Evolutionary conservation across 2,888 invertebrate species (phyloP), one percentile per base, ranked within the genome.

Genomic region (Drosophila histrio): DNA sequence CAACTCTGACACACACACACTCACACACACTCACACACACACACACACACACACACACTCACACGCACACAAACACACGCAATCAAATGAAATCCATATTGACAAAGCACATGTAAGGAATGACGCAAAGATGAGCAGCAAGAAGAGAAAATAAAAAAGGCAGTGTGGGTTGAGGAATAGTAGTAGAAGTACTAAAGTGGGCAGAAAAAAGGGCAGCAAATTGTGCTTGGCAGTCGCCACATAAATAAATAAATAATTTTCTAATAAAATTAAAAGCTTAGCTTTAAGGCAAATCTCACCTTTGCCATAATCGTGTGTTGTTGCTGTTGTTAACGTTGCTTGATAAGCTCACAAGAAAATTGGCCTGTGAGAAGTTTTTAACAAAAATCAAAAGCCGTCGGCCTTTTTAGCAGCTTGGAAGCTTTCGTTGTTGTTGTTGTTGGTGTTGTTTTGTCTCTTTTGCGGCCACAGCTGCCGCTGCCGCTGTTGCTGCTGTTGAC

Each of bases 231-330:
- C 56, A 15, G 47, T 41, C 46, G 19, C 43, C 52, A 52, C 34
- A 69, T 64, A 54, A 64, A 72, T 80, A 72, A 84, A 76, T 81
- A 77, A 80, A 78, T 82, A 71, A 82, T 78, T 81, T 72, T 64
- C 61, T 72, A 82, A 83, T 82, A 79, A 78, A 77, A 80, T 80
- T 74, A 83, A 82, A 69, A 73, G 82, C 66, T 66, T 11, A 39
- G 57, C 61, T 53, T 77, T 30, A 11, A 34, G 39, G n/a, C n/a
- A n/a, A n/a, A 54, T 34, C 36, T 13, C 30, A 89, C 88, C 89
- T 88, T 89, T 65, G 87, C 80, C 88, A 88, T 88, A 71, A 74
- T 77, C 44, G 50, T 24, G 26, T 41, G 44, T 34, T 44, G 17
- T 22, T 49, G 32, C 19, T 17, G 11, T 53, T 44, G 13, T 13